Conservation (phyloP, 2,113 vertebrate genomes). For the Barbus barbus region DNA sequence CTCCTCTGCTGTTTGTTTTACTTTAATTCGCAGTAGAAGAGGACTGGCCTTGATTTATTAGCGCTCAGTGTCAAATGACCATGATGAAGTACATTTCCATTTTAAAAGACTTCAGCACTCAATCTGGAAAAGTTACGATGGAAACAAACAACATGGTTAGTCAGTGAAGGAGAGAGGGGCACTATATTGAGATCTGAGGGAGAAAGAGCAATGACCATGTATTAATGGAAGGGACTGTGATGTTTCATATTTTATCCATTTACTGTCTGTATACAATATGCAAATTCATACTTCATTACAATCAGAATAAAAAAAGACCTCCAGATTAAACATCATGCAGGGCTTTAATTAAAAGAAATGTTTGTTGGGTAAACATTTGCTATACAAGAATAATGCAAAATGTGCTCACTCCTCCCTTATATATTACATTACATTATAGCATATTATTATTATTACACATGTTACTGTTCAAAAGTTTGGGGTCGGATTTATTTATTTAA, state of each 20-base stretch:
- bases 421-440: background rate
- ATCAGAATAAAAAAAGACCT: constrained; percentile 59
- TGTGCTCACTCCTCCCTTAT: background rate
- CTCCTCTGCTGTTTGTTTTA: constrained; percentile 74
- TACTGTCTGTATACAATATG: constrained; percentile 61
- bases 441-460: background rate
- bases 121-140: constrained; percentile 67
- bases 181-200: constrained; percentile 33
- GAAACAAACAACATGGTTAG: constrained; percentile 45
- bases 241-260: constrained; percentile 73
- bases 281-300: constrained; percentile 68
- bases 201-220: constrained; percentile 32
- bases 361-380: background rate
- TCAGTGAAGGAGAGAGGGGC: constrained; percentile 37
- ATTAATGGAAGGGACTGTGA: constrained; percentile 57
- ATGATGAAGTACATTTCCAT: constrained; percentile 79
- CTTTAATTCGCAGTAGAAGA: constrained; percentile 67
- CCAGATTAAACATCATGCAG: constrained; percentile 64
- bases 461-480: background rate
- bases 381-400: background rate
- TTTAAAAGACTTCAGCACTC: constrained; percentile 76
- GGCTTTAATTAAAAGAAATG: constrained; percentile 62
- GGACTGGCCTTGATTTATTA: constrained; percentile 77
- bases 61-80: constrained; percentile 72
- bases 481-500: background rate